These are phyloP conservation scores for Scaptomyza caliginosa DNA, from an alignment of 2,888 invertebrate genomes.

Conservation along the genomic window DNA sequence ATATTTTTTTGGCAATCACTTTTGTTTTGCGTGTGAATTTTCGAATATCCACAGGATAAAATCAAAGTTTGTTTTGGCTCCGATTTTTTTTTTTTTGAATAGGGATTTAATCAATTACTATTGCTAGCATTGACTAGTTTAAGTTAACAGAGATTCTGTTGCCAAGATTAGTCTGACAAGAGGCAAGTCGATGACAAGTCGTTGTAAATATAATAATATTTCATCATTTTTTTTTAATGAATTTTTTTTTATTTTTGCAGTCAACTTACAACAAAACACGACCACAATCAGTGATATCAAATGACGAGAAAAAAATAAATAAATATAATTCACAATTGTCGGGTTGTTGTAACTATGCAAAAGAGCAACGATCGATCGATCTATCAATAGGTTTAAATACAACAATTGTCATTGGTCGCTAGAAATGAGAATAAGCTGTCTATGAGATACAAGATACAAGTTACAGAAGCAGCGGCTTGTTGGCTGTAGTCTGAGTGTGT, in stretches of 20 bases:
- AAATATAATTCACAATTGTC: slow-evolving; percentile 64
- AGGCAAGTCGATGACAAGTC: slow-evolving; percentile 12
- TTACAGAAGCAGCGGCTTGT: slow-evolving; percentile 48
- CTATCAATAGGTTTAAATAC: slow-evolving; percentile 13
- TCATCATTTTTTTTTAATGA: slow-evolving; percentile 49
- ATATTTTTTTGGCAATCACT: slow-evolving; percentile 9
- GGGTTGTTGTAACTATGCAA: slow-evolving; percentile 53
- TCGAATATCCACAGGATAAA: not conserved
- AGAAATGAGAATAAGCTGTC: slow-evolving; percentile 40
- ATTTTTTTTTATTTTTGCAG: slow-evolving; percentile 19
- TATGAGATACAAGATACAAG: slow-evolving; percentile 35
- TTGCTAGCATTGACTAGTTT: not conserved
- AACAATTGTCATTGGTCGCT: slow-evolving; percentile 64
- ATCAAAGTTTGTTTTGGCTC: too few relatives aligned
- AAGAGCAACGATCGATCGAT: slow-evolving; percentile 70
- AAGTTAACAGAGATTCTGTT: slow-evolving; percentile 6
- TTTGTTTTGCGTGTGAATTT: slow-evolving; percentile 58
- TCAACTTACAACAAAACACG: slow-evolving; percentile 39
- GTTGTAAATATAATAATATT: slow-evolving; percentile 48
- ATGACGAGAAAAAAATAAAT: slow-evolving; percentile 49
- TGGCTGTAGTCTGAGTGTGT: not conserved
- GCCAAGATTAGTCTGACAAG: slow-evolving; percentile 11
- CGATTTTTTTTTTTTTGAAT: too few relatives aligned
- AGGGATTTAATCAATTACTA: not conserved
- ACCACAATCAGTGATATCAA: slow-evolving; percentile 73